Base-by-base conservation (phyloP, 2,888 invertebrate species). In the Urechis unicinctus region DNA sequence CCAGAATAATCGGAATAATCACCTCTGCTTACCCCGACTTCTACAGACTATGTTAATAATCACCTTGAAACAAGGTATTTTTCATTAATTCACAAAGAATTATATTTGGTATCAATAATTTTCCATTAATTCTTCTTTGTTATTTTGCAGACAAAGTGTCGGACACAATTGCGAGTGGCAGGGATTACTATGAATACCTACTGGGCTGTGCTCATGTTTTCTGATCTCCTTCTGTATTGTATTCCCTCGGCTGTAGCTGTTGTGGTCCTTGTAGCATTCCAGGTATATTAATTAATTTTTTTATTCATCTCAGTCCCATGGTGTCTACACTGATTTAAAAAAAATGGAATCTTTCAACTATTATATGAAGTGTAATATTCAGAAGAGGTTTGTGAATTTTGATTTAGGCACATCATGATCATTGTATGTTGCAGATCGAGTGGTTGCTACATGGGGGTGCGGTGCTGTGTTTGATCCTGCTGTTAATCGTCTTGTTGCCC, bases 121-220 rank as follows among this genome's bases (percentile, higher is more conserved):
- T n/a, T n/a, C n/a, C n/a, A n/a, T n/a, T n/a, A n/a, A n/a, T n/a
- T n/a, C n/a, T n/a, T n/a, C n/a, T n/a, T n/a, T n/a, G n/a, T n/a
- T n/a, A 9, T 24, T 30, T 53, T 5, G 9, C 80, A 90, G 89
- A 86, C 86, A 56, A 87, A 87, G 80, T 86, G 88, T 1, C 87
- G 88, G 73, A 89, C 89, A 74, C 89, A 89, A 73, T 80, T 91
- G 31, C 82, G 89, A 21, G 88, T 89, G 22, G 88, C 90, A 73
- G 90, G 91, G 0, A 79, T 91, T 22, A 61, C 67, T 9, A 65
- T 66, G 51, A 53, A 57, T 28, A 48, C 69, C 47, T 75, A 76
- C 58, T 75, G 73, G 73, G 62, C 61, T 0, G 53, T 67, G 1
- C 61, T 59, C 26, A 65, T 69, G 43, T 22, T 64, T 5, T 47